Conservation (phyloP, 2,888 invertebrate species). For the Hemistola chrysoprasaria region DNA sequence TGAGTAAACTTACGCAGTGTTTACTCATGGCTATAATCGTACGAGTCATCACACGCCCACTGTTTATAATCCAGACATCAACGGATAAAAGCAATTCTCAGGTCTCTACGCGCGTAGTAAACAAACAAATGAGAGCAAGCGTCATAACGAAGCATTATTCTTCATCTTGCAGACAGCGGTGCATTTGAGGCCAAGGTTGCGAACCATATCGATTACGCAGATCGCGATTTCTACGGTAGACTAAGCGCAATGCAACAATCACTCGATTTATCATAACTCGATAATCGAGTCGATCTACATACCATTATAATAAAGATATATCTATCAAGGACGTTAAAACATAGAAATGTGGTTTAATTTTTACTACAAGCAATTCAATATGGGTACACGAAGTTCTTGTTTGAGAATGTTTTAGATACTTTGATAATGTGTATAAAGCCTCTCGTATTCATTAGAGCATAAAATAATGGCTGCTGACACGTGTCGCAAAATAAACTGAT, state of each 20-base stretch:
- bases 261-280: constrained; percentile 7
- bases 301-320: no score
- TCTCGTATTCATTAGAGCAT: no score
- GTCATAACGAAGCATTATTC: constrained; percentile 34
- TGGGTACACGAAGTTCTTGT: no score
- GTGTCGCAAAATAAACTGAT: no score
- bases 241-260: constrained; percentile 18
- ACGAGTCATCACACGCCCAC: constrained; percentile 19
- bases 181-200: constrained; percentile 71
- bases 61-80: constrained; percentile 29
- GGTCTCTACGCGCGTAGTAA: constrained; percentile 44
- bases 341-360: no score
- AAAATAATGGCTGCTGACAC: no score
- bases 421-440: no score
- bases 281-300: no score
- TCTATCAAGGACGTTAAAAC: no score
- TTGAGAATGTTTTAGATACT: no score
- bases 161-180: constrained; percentile 28
- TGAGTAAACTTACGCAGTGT: constrained; percentile 7
- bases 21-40: constrained; percentile 8
- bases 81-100: constrained; percentile 38
- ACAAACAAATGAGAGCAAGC: constrained; percentile 43
- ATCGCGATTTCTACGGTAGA: constrained; percentile 49
- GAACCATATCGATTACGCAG: constrained; percentile 63
- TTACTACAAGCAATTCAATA: no score